Percentiles rank a stretch among this genome's conserved stretches.
phyloP scores from a whole-genome alignment of 2,888 invertebrate species.

The Auanema sp. region DNA sequence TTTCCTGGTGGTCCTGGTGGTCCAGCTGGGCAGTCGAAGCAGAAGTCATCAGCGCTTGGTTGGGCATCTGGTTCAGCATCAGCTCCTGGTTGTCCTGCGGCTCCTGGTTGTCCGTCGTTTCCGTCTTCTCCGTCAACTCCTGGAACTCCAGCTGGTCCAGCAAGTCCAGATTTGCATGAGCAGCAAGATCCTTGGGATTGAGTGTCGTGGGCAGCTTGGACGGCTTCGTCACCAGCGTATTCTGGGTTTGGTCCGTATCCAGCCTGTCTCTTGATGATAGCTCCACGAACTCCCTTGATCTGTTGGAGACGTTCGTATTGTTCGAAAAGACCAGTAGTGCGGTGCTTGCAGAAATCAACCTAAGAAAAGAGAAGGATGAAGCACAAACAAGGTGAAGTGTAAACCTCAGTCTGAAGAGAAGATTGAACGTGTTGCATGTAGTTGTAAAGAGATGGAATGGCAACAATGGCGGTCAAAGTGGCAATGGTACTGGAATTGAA shows the following conservation, averaged over 20 bases:
- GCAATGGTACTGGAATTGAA: constrained; percentile 54
- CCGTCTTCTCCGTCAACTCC: constrained; percentile 47
- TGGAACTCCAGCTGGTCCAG: constrained; percentile 52
- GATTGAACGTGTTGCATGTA: constrained; percentile 63
- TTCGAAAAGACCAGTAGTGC: constrained; percentile 51
- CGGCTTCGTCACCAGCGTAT: constrained; percentile 30
- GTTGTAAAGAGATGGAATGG: constrained; percentile 62
- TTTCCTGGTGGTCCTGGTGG: constrained; percentile 52
- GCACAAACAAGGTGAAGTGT: constrained; percentile 7
- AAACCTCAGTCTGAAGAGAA: constrained; percentile 56
- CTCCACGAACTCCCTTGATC: constrained; percentile 52
- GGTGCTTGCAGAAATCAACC: constrained; percentile 57
- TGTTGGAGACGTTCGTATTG: constrained; percentile 51
- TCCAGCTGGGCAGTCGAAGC: constrained; percentile 55
- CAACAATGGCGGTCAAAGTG: constrained; percentile 57
- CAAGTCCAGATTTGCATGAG: constrained; percentile 48
- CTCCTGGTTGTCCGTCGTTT: constrained; percentile 36
- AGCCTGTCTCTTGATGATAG: constrained; percentile 50
- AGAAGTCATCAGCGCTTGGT: constrained; percentile 47
- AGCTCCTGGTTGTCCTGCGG: constrained; percentile 34
- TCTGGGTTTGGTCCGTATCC: constrained; percentile 37
- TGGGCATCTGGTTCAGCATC: constrained; percentile 44
- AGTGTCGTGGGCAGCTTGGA: constrained; percentile 23
- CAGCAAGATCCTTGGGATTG: constrained; percentile 40
- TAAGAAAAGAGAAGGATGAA: constrained; percentile 10